A percentile compares a stretch with the other conserved stretches of the same genome.
Conservation (phyloP, 2,888 invertebrate genomes). For the Lasioglossum malachurum region DNA sequence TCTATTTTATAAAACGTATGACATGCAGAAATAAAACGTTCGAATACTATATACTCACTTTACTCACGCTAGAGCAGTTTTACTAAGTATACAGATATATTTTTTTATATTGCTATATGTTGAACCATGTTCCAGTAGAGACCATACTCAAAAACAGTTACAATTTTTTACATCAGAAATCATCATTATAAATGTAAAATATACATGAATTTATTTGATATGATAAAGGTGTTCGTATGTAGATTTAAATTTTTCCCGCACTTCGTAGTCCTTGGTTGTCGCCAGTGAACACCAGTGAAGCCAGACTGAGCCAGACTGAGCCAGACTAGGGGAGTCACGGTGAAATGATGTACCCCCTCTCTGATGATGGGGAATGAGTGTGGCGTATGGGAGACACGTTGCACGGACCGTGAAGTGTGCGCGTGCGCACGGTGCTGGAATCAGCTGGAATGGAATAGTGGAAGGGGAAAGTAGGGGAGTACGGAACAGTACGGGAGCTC, state of each 20-base stretch:
- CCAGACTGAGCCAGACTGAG: no score
- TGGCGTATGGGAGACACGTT: no score
- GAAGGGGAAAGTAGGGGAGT: no score
- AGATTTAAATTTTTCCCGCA: conserved; percentile 55
- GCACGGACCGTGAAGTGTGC: no score
- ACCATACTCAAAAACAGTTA: neutral
- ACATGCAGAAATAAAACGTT: neutral
- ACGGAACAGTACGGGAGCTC: no score
- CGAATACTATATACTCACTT: neutral
- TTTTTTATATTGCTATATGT: neutral
- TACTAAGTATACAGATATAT: neutral
- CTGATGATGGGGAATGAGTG: no score
- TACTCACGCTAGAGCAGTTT: neutral
- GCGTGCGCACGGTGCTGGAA: no score
- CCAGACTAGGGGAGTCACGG: no score
- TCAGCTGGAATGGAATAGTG: no score
- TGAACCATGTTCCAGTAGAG: neutral
- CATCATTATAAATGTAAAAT: neutral
- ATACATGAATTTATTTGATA: neutral
- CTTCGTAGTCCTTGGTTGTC: conserved; percentile 46
- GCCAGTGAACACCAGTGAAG: no score
- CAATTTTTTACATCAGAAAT: neutral
- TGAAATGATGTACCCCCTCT: no score
- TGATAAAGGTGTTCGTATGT: neutral
- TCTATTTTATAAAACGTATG: neutral